phyloP scores from a whole-genome alignment of 1,140 invertebrate genomes.

The Anastrepha obliqua region DNA sequence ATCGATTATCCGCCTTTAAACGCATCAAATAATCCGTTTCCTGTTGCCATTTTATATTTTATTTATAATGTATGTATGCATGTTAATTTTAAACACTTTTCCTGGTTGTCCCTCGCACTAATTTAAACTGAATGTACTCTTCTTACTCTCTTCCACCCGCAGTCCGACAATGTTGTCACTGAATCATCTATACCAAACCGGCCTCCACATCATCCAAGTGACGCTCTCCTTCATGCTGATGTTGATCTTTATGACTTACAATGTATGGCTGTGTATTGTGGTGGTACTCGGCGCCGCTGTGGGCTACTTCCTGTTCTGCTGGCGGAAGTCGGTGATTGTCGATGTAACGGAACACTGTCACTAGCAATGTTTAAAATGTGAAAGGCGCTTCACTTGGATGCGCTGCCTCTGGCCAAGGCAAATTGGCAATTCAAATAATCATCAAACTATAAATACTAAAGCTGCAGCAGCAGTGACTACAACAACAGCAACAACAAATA shows the following conservation, averaged over 20 bases:
- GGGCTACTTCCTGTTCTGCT: slow-evolving; percentile 96
- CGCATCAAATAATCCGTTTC: slow-evolving; percentile 34
- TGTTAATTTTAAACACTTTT: no score
- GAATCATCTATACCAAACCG: slow-evolving; percentile 90
- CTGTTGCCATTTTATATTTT: slow-evolving; percentile 9
- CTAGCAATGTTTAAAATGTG: slow-evolving; percentile 74
- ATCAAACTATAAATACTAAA: slow-evolving; percentile 54
- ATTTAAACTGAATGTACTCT: not conserved
- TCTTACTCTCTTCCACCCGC: slow-evolving; percentile 67
- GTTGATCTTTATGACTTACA: slow-evolving; percentile 99
- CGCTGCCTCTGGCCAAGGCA: slow-evolving; percentile 35
- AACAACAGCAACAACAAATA: slow-evolving; percentile 9
- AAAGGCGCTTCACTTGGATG: slow-evolving; percentile 52
- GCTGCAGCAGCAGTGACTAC: slow-evolving; percentile 35
- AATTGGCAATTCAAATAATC: slow-evolving; percentile 52
- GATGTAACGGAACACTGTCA: slow-evolving; percentile 97
- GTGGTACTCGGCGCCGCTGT: slow-evolving; percentile 91
- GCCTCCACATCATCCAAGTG: slow-evolving; percentile 92
- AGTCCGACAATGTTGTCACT: slow-evolving; percentile 87
- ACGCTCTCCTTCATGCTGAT: slow-evolving; percentile 94
- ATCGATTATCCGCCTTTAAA: slow-evolving; percentile 22
- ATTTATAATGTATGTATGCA: not conserved
- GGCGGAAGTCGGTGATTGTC: slow-evolving; percentile 91
- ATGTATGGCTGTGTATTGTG: slow-evolving; percentile 93
- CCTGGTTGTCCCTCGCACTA: no score